Evolutionary conservation across 2,113 vertebrate genomes (phyloP), one percentile per base, ranked within the genome.

Genomic region (Chloebia gouldiae): DNA sequence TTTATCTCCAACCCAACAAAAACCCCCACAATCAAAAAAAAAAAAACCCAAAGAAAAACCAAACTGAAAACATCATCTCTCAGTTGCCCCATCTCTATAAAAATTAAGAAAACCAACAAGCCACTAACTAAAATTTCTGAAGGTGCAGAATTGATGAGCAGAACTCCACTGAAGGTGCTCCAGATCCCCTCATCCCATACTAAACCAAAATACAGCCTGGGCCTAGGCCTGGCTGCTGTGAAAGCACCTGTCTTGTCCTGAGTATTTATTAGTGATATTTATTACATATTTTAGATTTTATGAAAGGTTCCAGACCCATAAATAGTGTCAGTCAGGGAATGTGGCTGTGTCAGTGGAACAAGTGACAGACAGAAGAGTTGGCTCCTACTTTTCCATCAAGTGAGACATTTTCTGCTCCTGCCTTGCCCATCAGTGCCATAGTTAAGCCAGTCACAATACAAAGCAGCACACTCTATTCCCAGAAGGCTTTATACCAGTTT

Each of bases 251-350:
- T 53, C 5, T 49, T 23, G 31, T 45, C 35, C 33, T 85, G 8
- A 24, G 11, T 40, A 37, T 50, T 81, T 42, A 8, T 35, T 22
- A 24, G 10, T 22, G 4, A 0, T 30, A 61, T 79, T 53, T 13
- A 35, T 25, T 16, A 15, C 10, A 16, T 37, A 14, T 69, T 88
- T 69, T 18, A 23, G 8, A 10, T 65, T 80, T 66, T 30, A 28
- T 5, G 23, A 35, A 61, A 28, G 11, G 39, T 51, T 53, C 24
- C 42, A 79, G 33, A 15, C 15, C 49, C 18, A n/a, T 22, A 37
- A 56, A 12, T 20, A 13, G 10, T 4, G 1, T 16, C 9, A 21
- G 10, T 5, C 4, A 11, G 18, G 17, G 7, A 35, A 11, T 5
- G 18, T 42, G 49, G 37, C 22, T 39, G n/a, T 22, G 9, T 23